phyloP scores from a whole-genome alignment of 2,113 vertebrate genomes.

The Chamaea fasciata region DNA sequence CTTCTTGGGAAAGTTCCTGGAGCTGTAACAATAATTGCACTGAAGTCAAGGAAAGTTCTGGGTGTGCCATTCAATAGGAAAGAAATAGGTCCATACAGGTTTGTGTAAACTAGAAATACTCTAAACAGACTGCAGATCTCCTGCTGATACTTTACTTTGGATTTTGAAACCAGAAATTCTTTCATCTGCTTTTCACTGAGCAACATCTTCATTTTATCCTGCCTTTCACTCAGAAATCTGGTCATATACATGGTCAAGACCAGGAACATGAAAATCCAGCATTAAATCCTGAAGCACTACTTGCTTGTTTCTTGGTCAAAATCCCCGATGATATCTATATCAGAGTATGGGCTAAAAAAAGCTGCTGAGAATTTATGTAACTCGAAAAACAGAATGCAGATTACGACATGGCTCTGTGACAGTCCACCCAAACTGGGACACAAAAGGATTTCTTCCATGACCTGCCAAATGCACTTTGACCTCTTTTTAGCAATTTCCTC shows the following conservation, averaged over 20 bases:
- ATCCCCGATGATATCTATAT: not conserved
- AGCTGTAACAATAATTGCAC: not conserved
- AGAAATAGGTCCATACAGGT: not conserved
- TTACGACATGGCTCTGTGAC: not conserved
- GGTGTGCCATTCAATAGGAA: not conserved
- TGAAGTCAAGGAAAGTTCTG: not conserved
- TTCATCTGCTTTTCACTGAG: not conserved
- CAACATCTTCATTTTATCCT: not conserved
- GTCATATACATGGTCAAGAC: not conserved
- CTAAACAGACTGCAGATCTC: not conserved
- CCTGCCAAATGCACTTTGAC: not conserved
- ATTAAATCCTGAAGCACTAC: not conserved
- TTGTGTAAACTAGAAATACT: constrained; percentile 1
- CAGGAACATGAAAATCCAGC: not conserved
- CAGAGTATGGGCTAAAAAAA: not conserved
- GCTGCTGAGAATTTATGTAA: not conserved
- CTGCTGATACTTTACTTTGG: constrained; percentile 4
- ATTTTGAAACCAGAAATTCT: constrained; percentile 17
- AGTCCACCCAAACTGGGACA: not conserved
- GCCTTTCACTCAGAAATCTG: not conserved
- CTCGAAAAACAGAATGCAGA: not conserved
- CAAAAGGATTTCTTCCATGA: not conserved
- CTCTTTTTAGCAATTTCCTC: not conserved
- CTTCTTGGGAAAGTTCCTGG: not conserved
- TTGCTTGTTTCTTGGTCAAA: not conserved